Base-by-base conservation (phyloP, 2,888 invertebrate genomes). In the Hofmannophila pseudospretella region DNA sequence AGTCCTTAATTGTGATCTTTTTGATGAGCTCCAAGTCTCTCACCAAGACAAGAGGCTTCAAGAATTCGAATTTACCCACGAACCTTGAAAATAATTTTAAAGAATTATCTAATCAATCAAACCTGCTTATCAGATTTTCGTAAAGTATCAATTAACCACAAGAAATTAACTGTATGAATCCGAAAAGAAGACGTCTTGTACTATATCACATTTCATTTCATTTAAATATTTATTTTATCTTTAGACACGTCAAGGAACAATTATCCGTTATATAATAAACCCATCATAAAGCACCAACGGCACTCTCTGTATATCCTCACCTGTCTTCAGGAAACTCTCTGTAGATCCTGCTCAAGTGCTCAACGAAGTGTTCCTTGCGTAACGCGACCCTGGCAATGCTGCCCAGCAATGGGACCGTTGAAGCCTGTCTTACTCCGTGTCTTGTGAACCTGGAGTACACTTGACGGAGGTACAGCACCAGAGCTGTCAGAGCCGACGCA, bases 1-100 rank as follows among this genome's bases (percentile, higher is more conserved):
- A 89, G 47, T 89, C 88, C 44, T 88, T 89, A 0, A 89, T 69
- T 0, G 81, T 59, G 7, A 89, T 65, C 44, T 75, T 73, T 49
- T 89, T 89, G 0, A 89, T 49, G 4, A 89, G 39, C 4, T 89
- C 88, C 0, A 85, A 60, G 53, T 89, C 89, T 1, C 72, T 70
- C n/a, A 89, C 43, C 35, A 88, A 43, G 1, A 86, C 33, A 8
- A 75, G 28, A 0, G 88, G 79, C 1, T 46, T 67, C 0, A 67
- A 40, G 19, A 88, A 75, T 48, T 88, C 87, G 41, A 70, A 89
- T 19, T 69, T 53, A 1, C 89, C 89, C 3, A 71, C 67, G 27
- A 88, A 72, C 45, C 89, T 89, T 1, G 11, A 23, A 23, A 20
- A n/a, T n/a, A n/a, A n/a, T n/a, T n/a, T n/a, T n/a, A n/a, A n/a